Percentiles rank a stretch among this genome's conserved stretches.
These are phyloP conservation scores for Amphipyra tragopoginis DNA, from an alignment of 2,888 invertebrate species.

Conservation along the genomic window DNA sequence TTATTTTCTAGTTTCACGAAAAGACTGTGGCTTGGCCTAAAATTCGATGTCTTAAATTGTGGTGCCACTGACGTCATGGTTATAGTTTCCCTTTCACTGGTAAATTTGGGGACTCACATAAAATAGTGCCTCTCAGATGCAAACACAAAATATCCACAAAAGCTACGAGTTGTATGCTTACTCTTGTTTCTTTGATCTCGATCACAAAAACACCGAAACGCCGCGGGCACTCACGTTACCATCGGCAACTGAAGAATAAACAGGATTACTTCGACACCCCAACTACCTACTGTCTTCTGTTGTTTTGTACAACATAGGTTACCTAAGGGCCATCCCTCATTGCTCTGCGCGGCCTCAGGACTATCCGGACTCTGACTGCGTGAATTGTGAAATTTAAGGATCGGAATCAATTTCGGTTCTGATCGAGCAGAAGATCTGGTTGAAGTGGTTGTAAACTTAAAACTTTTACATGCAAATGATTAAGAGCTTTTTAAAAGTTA, in stretches of 20 bases:
- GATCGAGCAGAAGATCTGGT: no score
- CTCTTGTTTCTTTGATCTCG: slow-evolving; percentile 5
- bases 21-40: no score
- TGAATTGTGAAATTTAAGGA: no score
- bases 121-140: slow-evolving; percentile 13
- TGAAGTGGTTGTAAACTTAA: no score
- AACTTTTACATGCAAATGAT: no score
- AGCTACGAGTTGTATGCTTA: fast-evolving
- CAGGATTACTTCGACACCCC: slow-evolving; percentile 68
- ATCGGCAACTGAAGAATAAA: slow-evolving; percentile 69
- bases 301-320: slow-evolving; percentile 25
- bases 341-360: not conserved
- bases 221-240: slow-evolving; percentile 67
- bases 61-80: no score
- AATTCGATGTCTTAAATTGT: no score
- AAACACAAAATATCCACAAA: not conserved
- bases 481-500: no score
- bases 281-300: slow-evolving; percentile 59
- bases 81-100: no score
- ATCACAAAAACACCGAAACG: slow-evolving; percentile 50
- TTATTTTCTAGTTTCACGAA: no score
- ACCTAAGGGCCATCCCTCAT: slow-evolving; percentile 20
- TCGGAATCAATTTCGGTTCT: no score
- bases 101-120: not conserved
- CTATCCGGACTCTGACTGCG: no score